Evolutionary conservation across 2,888 invertebrate species (phyloP), one percentile per base, ranked within the genome.

Genomic region (Luffia ferchaultella): DNA sequence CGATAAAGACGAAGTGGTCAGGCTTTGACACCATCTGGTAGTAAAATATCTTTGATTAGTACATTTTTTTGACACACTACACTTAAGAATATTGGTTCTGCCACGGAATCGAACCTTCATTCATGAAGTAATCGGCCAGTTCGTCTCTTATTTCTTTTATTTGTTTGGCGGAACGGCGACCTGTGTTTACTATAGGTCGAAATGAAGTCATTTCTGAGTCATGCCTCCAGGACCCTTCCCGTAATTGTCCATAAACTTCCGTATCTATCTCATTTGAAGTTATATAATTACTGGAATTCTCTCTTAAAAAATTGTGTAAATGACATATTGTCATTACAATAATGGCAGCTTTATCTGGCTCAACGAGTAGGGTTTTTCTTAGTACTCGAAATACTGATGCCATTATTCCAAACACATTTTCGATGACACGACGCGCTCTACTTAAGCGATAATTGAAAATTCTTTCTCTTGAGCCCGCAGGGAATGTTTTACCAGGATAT

Each of bases 261-360:
- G 42, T 50, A 41, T 45, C 46, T 44, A 50, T 45, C 50, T 49
- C 42, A 43, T 43, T 49, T 43, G 19, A 49, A 49, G 42, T 45
- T 50, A 46, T 50, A 45, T 50, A 50, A 45, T 45, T 50, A 40
- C 41, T 45, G 45, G 50, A 45, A 50, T 50, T 50, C 45, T 50
- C 40, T 45, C 50, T 40, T 45, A 50, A 50, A 50, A 45, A 50
- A 45, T 50, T 50, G 45, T 50, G 50, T 46, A 50, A 45, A 43
- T 42, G 42, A 49, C 49, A 49, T 43, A 42, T 43, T 43, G 49
- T 19, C 49, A 43, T 49, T 43, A 49, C 49, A 42, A 49, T 43
- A 43, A 19, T 42, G 18, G 49, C 49, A 49, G 43, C 43, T 20
- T 49, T 49, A 49, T 49, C 49, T 49, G 43, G 43, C 42, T 43